phyloP scores from a whole-genome alignment of 2,888 invertebrate species.

The Troides oblongomaculatus region DNA sequence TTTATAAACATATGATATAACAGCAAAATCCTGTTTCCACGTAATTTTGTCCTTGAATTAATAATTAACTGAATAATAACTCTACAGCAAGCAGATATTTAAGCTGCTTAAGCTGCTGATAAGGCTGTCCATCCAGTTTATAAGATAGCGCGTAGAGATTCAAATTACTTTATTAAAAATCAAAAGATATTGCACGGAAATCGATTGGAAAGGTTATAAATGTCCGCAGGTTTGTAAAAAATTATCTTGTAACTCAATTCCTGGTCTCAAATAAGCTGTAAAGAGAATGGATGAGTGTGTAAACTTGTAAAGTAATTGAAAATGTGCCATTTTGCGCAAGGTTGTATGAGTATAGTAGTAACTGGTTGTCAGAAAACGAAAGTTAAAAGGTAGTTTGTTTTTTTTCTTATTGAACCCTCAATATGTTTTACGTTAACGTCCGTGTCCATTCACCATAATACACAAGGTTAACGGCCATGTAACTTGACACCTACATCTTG shows the following conservation, averaged over 20 bases:
- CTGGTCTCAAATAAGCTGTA: conserved; percentile 3
- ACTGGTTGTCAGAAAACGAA: conserved; percentile 28
- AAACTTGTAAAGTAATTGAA: conserved; percentile 4
- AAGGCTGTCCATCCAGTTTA: conserved; percentile 12
- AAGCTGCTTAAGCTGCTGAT: conserved; percentile 17
- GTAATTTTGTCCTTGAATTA: conserved; percentile 1
- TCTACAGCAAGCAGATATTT: conserved; percentile 1
- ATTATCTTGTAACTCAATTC: not conserved
- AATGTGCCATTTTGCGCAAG: conserved; percentile 19
- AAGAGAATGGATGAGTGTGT: conserved; percentile 19
- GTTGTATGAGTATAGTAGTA: conserved; percentile 2
- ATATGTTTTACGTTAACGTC: conserved; percentile 23
- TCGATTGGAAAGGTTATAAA: not conserved
- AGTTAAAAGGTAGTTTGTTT: conserved; percentile 21
- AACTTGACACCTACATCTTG: conserved; percentile 29
- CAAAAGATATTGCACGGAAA: not conserved
- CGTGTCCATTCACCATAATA: conserved; percentile 27
- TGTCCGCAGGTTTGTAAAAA: not conserved
- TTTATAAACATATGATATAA: not conserved
- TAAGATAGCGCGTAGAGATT: not conserved
- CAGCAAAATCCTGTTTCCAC: not conserved
- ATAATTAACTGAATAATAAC: not conserved
- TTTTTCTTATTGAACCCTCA: conserved; percentile 18
- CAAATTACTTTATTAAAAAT: not conserved
- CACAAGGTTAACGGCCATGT: conserved; percentile 31